These are phyloP conservation scores for Sebastes variabilis DNA, from an alignment of 2,797 vertebrate species.

Conservation along the genomic window DNA sequence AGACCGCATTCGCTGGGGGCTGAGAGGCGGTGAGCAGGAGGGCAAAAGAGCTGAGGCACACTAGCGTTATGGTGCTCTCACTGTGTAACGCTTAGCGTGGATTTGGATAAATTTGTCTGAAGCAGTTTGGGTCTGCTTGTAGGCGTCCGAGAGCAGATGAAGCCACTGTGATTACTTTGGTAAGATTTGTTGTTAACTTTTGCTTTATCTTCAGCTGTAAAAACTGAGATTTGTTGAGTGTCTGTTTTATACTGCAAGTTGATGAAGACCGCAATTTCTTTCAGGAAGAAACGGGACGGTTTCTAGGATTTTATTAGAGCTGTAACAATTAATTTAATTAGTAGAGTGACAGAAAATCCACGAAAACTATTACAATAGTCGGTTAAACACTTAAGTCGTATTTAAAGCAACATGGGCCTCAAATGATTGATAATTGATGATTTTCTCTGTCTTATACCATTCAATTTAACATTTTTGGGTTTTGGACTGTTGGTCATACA, in stretches of 20 bases:
- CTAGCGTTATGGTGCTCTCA: neutral
- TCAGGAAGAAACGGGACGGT: neutral
- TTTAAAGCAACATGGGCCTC: too few relatives aligned
- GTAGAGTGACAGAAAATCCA: neutral
- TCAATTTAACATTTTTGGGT: neutral
- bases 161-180: conserved; percentile 39
- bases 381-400: too few relatives aligned
- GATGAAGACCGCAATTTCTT: neutral
- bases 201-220: neutral
- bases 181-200: conserved; percentile 34
- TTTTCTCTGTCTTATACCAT: neutral
- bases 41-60: conserved; percentile 28
- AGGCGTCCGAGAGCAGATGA: neutral
- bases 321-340: neutral
- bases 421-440: neutral
- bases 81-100: conserved; percentile 23
- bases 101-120: conserved; percentile 29
- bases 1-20: conserved; percentile 43
- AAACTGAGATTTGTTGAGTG: neutral
- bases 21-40: conserved; percentile 43
- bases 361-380: too few relatives aligned
- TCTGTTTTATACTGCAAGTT: neutral
- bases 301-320: neutral
- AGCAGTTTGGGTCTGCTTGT: conserved; percentile 19
- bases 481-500: neutral